Evolutionary conservation across 2,113 vertebrate genomes (phyloP).

Genomic region (Setophaga coronata): DNA sequence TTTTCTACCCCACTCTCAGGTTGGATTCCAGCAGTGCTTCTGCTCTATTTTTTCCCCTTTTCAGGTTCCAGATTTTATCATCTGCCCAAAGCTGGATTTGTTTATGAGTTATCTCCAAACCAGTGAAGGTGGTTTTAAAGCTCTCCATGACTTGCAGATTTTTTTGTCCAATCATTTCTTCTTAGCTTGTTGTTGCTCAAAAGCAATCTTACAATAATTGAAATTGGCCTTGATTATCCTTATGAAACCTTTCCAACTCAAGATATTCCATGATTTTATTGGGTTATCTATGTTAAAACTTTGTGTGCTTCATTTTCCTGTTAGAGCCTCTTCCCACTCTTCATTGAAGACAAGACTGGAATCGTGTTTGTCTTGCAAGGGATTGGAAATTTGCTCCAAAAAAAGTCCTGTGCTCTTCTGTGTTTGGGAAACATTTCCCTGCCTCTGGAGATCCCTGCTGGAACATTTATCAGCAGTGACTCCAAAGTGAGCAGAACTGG

Average conservation of each 20-base stretch:
- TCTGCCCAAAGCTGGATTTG: not conserved
- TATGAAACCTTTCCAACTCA: not conserved
- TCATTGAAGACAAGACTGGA: not conserved
- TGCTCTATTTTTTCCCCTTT: not conserved
- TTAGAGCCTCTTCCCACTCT: not conserved
- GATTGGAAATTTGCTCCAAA: not conserved
- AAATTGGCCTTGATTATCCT: not conserved
- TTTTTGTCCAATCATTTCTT: not conserved
- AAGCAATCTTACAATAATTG: not conserved
- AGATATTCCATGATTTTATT: not conserved
- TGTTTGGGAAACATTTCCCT: not conserved
- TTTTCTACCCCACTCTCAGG: not conserved
- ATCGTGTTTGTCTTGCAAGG: not conserved
- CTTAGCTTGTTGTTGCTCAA: not conserved
- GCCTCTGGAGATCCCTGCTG: not conserved
- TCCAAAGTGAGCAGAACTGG: not conserved
- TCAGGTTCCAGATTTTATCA: not conserved
- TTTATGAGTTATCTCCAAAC: not conserved
- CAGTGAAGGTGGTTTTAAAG: not conserved
- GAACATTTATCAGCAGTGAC: not conserved
- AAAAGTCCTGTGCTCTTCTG: not conserved
- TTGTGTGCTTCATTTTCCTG: not conserved
- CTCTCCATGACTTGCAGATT: not conserved
- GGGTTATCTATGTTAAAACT: accelerated
- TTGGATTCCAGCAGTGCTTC: not conserved